Evolutionary conservation across 1,140 invertebrate genomes (phyloP).

Genomic region (Andrena cerasifolii): DNA sequence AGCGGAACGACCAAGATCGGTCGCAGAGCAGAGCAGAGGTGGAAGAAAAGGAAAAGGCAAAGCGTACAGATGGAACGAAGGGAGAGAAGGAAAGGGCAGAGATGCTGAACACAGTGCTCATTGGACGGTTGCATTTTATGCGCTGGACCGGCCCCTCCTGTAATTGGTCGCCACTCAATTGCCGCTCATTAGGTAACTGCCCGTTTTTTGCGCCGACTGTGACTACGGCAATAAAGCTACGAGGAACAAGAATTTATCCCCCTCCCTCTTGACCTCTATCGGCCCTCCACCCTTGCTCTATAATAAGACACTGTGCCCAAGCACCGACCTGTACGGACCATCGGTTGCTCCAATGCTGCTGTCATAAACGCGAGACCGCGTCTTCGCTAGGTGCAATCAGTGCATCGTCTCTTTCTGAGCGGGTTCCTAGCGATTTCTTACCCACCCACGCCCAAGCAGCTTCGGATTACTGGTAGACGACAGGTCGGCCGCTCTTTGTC

Average conservation of each 20-base stretch:
- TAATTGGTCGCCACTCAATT: slow-evolving; percentile 80
- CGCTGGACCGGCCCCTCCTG: slow-evolving; percentile 73
- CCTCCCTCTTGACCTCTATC: slow-evolving; percentile 44
- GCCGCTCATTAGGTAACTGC: slow-evolving; percentile 78
- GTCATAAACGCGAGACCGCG: no score
- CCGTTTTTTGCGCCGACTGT: slow-evolving; percentile 72
- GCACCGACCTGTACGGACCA: slow-evolving; percentile 1
- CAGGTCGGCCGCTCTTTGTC: slow-evolving; percentile 76
- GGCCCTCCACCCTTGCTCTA: slow-evolving; percentile 4
- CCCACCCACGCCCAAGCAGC: slow-evolving; percentile 47
- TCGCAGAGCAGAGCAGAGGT: slow-evolving; percentile 38
- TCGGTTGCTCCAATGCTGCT: no score
- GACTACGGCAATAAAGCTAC: slow-evolving; percentile 56
- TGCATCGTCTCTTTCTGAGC: not conserved
- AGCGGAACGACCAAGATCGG: slow-evolving; percentile 33
- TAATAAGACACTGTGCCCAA: slow-evolving; percentile 36
- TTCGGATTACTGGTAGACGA: slow-evolving; percentile 71
- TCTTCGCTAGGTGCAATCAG: slow-evolving; percentile 1
- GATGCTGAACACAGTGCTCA: slow-evolving; percentile 70
- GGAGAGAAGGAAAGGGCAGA: slow-evolving; percentile 65
- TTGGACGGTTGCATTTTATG: slow-evolving; percentile 75
- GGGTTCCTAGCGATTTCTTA: not conserved
- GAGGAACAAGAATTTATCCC: slow-evolving; percentile 32
- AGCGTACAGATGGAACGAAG: slow-evolving; percentile 48
- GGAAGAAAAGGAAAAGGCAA: slow-evolving; percentile 41